A percentile compares a stretch with the other conserved stretches of the same genome.
Evolutionary conservation across 2,888 invertebrate genomes (phyloP).

Genomic region (Meteorus cinctellus): DNA sequence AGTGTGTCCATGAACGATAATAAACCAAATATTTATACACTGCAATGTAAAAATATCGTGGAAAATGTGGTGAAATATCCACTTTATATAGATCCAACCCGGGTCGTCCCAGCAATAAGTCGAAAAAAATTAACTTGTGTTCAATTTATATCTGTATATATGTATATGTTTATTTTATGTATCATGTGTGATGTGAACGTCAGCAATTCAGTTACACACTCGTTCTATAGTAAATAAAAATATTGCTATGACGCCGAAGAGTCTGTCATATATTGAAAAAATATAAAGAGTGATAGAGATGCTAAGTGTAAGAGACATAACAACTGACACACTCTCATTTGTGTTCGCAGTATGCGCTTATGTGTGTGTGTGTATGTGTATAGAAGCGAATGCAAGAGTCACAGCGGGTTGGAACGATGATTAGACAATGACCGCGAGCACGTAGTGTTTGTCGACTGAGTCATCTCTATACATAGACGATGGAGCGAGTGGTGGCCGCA

Average conservation of each 20-base stretch:
- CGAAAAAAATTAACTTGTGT: not conserved
- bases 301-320: not conserved
- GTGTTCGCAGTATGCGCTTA: not conserved
- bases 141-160: not conserved
- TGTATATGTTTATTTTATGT: not conserved
- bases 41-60: not conserved
- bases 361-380: not conserved
- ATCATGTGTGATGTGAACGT: not conserved
- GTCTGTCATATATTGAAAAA: constrained; percentile 44
- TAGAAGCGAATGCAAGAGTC: constrained; percentile 29
- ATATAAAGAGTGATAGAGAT: constrained; percentile 8
- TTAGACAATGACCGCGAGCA: constrained; percentile 52
- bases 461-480: constrained; percentile 58
- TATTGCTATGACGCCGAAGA: constrained; percentile 51
- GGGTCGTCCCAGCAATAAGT: not conserved
- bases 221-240: constrained; percentile 38
- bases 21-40: not conserved
- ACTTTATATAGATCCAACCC: not conserved
- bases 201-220: constrained; percentile 14
- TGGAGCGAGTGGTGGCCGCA: constrained; percentile 16
- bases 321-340: not conserved
- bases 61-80: constrained; percentile 1
- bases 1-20: not conserved
- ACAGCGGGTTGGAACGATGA: constrained; percentile 42
- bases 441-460: constrained; percentile 51